phyloP scores from a whole-genome alignment of 2,888 invertebrate species.

The Lagria hirta region DNA sequence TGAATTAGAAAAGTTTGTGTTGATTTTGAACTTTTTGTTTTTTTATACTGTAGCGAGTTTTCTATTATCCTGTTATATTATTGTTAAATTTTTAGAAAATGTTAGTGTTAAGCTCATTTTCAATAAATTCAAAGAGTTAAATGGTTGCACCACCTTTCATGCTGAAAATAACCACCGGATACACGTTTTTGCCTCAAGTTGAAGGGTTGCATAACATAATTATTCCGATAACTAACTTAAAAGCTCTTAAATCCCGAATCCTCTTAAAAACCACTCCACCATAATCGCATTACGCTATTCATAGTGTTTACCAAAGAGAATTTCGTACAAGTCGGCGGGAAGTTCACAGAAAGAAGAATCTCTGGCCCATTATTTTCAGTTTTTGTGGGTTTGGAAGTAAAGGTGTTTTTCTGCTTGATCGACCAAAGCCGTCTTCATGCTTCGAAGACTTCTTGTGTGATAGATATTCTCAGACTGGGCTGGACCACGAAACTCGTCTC shows the following conservation, averaged over 20 bases:
- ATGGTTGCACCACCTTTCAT: no score
- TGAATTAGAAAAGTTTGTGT: no score
- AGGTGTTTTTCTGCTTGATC: slow-evolving; percentile 24
- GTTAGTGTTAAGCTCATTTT: no score
- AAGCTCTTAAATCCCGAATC: slow-evolving; percentile 19
- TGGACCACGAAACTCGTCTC: slow-evolving; percentile 19
- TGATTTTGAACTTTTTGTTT: no score
- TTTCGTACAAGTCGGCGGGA: slow-evolving; percentile 11
- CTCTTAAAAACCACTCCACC: slow-evolving; percentile 20
- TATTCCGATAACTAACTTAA: slow-evolving; percentile 18
- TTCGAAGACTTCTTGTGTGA: slow-evolving; percentile 11
- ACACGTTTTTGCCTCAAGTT: no score
- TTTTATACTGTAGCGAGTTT: no score
- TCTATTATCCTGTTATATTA: no score
- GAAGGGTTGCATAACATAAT: slow-evolving; percentile 15
- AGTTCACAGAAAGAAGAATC: slow-evolving; percentile 1
- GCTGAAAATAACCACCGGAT: no score
- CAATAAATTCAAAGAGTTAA: no score
- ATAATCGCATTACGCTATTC: slow-evolving; percentile 23
- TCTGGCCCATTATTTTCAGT: slow-evolving; percentile 8
- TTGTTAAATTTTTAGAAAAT: no score
- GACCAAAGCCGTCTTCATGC: slow-evolving; percentile 18
- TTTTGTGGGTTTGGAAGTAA: slow-evolving; percentile 9
- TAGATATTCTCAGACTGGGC: slow-evolving; percentile 5
- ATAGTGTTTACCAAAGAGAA: slow-evolving; percentile 19